Conservation (phyloP, 2,797 vertebrate species). For the Tokudaia tokunoshimensis region DNA sequence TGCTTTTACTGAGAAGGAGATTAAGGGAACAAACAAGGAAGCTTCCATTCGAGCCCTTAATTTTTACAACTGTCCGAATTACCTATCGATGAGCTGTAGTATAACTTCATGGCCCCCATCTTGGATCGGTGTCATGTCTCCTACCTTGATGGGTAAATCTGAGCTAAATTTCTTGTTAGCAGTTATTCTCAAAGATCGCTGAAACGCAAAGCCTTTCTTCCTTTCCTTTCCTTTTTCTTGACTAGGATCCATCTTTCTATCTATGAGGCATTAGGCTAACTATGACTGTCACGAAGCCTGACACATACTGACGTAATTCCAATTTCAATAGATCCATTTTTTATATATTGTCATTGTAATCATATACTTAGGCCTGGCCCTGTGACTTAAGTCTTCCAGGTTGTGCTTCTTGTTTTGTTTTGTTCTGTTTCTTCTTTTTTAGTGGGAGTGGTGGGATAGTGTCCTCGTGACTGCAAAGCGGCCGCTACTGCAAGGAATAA, state of each 20-base stretch:
- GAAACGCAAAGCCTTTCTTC: neutral
- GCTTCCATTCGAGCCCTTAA: neutral
- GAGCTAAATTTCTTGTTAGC: neutral
- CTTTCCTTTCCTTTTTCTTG: neutral
- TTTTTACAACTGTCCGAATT: neutral
- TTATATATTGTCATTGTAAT: neutral
- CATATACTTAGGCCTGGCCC: too few relatives aligned
- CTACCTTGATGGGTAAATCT: neutral
- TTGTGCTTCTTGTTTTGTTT: neutral
- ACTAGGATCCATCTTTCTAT: neutral
- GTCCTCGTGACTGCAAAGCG: neutral
- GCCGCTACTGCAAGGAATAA: neutral
- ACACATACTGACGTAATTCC: neutral
- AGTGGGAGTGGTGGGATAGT: neutral
- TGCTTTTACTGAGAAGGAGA: neutral
- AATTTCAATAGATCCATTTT: neutral
- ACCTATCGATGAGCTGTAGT: neutral
- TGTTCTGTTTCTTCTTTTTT: neutral
- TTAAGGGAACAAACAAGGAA: neutral
- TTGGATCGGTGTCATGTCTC: constrained; percentile 10
- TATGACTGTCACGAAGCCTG: neutral
- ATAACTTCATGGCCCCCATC: neutral
- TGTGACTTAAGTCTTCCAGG: neutral
- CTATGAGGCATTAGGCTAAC: neutral
- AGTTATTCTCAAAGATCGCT: neutral